A percentile compares a stretch with the other conserved stretches of the same genome.
Conservation (phyloP, 2,113 vertebrate genomes). For the Euleptes europaea region DNA sequence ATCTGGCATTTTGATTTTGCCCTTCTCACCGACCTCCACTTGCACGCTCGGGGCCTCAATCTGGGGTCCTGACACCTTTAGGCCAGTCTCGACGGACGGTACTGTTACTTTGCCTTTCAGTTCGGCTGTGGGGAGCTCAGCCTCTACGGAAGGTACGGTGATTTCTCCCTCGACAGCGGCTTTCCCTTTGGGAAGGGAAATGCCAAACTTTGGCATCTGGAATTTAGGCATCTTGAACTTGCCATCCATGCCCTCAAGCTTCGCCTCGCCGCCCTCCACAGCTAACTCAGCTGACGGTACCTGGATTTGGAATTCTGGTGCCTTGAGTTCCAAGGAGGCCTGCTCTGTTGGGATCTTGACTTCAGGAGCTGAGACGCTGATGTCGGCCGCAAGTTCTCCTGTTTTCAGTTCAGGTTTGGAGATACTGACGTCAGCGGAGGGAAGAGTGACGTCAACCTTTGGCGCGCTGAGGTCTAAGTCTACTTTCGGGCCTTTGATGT, state of each 20-base stretch:
- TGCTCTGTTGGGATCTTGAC: neutral
- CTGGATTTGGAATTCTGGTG: neutral
- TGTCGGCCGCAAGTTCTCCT: neutral
- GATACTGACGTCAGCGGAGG: no score
- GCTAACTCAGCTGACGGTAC: slow-evolving; percentile 31
- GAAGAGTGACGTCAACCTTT: neutral
- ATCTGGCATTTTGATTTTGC: slow-evolving; percentile 3
- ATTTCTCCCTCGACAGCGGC: rapidly evolving
- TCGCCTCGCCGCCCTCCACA: neutral
- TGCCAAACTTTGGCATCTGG: slow-evolving; percentile 44
- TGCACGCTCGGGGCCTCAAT: rapidly evolving
- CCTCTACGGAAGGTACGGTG: neutral
- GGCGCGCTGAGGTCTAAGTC: neutral
- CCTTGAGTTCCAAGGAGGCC: neutral
- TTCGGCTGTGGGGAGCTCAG: rapidly evolving
- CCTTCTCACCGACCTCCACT: neutral
- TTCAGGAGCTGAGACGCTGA: neutral
- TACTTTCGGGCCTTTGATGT: rapidly evolving
- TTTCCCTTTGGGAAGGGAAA: slow-evolving; percentile 16
- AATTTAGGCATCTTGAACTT: slow-evolving; percentile 54
- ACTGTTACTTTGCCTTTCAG: rapidly evolving
- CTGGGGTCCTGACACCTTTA: rapidly evolving
- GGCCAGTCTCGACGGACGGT: rapidly evolving
- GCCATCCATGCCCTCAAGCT: neutral
- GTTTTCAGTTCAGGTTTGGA: neutral